Evolutionary conservation across 2,888 invertebrate species (phyloP).

Genomic region (Boloria selene): DNA sequence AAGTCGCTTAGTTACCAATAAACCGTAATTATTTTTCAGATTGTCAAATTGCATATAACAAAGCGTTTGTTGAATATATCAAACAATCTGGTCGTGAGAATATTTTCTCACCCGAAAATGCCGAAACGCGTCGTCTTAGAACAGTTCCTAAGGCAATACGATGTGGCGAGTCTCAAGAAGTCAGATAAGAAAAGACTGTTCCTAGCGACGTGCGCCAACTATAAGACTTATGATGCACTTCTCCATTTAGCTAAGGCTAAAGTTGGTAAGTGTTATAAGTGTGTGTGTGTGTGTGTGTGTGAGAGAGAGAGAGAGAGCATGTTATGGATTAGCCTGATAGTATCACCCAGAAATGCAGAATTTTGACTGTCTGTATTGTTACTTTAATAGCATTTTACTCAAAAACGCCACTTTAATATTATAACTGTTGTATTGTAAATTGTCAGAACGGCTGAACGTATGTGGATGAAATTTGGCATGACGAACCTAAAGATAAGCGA

Average conservation of each 20-base stretch:
- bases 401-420: too few species aligned
- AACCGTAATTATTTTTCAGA: slow-evolving; percentile 42
- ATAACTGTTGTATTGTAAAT: too few species aligned
- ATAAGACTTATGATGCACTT: slow-evolving; percentile 48
- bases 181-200: slow-evolving; percentile 39
- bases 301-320: too few species aligned
- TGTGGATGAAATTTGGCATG: too few species aligned
- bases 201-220: slow-evolving; percentile 43
- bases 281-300: too few species aligned
- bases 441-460: too few species aligned
- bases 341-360: too few species aligned
- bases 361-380: too few species aligned
- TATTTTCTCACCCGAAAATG: slow-evolving; percentile 42
- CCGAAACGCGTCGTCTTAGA: slow-evolving; percentile 40
- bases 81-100: slow-evolving; percentile 46
- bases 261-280: slow-evolving; percentile 33
- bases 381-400: too few species aligned
- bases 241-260: slow-evolving; percentile 28
- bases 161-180: slow-evolving; percentile 48
- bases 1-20: not conserved
- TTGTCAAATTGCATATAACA: slow-evolving; percentile 44
- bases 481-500: too few species aligned
- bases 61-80: slow-evolving; percentile 50
- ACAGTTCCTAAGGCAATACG: slow-evolving; percentile 43
- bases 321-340: too few species aligned